Evolutionary conservation across 2,113 vertebrate genomes (phyloP), one percentile per base, ranked within the genome.

Genomic region (Python bivittatus): DNA sequence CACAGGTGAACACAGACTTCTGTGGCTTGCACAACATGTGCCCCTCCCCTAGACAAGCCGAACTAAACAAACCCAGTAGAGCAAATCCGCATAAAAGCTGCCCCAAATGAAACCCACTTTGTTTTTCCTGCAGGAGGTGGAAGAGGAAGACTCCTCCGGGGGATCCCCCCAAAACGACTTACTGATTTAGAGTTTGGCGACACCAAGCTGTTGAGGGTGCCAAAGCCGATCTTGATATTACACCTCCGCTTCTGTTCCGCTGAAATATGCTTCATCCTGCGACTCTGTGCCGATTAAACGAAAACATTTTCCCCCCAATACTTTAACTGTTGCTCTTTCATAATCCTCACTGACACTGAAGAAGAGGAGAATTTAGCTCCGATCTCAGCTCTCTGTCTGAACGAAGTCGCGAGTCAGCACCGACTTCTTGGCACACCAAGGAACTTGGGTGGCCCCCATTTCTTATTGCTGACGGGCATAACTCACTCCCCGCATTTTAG

Each of bases 241-340:
- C 97, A 98, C 89, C 99, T 98, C 88, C 99, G 98, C 95, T 99
- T 99, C 92, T 99, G 99, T 93, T 99, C 99, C 0, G 99, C 98
- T 4, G 98, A 99, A 95, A 99, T 98, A 96, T 98, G 98, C 92
- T 95, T 99, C 97, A 98, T 98, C 92, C 98, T 98, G 87, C 97
- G 98, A 95, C 97, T 98, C 99, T 99, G 97, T 48, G n/a, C 0
- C 64, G 95, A 95, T 10, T 84, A 2, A 42, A 88, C 54, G 5
- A 68, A 0, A 61, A 88, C 22, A 0, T 10, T 57, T 23, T 92
- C 4, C 22, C 1, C 22, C 1, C 38, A 91, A 29, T 68, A 27
- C 4, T 92, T 48, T 90, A 29, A 10, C 42, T 10, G 88, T 48
- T 86, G 84, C 25, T 0, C 0, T 42, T 52, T 91, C 89, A 15